phyloP scores from a whole-genome alignment of 2,113 vertebrate genomes.

The Nerophis ophidion region DNA sequence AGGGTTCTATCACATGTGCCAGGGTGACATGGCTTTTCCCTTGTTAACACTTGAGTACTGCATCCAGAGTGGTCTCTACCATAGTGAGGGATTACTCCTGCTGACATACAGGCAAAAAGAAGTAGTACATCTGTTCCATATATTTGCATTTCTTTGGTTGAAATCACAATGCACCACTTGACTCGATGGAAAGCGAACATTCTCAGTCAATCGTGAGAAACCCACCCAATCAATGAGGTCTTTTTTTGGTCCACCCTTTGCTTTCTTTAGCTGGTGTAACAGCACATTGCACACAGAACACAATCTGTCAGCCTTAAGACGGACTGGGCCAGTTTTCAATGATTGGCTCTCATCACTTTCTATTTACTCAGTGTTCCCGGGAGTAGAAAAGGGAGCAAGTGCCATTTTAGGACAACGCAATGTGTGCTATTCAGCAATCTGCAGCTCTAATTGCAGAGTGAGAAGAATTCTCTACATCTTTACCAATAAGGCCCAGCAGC shows the following conservation, averaged over 20 bases:
- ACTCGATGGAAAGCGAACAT: conserved; percentile 65
- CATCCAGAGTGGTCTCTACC: conserved; percentile 36
- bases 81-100: conserved; percentile 56
- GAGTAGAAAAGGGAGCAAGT: conserved; percentile 44
- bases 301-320: conserved; percentile 53
- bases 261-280: conserved; percentile 47
- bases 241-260: conserved; percentile 40
- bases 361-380: conserved; percentile 51
- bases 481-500: conserved; percentile 60
- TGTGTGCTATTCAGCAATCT: conserved; percentile 63
- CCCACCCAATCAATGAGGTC: conserved; percentile 62
- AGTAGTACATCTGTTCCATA: conserved; percentile 66
- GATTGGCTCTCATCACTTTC: conserved; percentile 47
- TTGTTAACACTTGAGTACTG: conserved; percentile 60
- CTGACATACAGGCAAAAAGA: conserved; percentile 45
- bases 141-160: conserved; percentile 72
- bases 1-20: conserved; percentile 57
- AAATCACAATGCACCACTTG: conserved; percentile 68
- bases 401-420: conserved; percentile 63
- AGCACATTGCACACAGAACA: conserved; percentile 57
- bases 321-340: conserved; percentile 39
- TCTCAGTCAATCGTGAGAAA: conserved; percentile 68
- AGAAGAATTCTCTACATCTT: conserved; percentile 56
- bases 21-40: conserved; percentile 63
- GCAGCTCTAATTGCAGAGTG: conserved; percentile 67